Percentiles rank a stretch among this genome's conserved stretches.
Conservation (phyloP, 2,888 invertebrate genomes). For the Philereme transversata region DNA sequence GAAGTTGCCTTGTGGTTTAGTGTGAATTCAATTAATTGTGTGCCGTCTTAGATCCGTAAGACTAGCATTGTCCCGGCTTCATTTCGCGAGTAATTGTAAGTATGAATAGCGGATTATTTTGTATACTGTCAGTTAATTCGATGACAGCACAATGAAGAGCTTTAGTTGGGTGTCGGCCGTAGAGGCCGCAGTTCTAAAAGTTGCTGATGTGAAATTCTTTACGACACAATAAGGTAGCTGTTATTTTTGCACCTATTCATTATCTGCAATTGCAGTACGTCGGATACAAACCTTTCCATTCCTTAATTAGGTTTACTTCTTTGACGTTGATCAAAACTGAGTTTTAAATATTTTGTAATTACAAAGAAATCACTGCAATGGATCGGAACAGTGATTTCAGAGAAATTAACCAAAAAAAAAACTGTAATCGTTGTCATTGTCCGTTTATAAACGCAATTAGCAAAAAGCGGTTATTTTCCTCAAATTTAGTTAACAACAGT, state of each 20-base stretch:
- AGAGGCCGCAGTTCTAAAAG: conserved; percentile 58
- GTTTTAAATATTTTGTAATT: too few relatives aligned
- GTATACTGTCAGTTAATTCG: conserved; percentile 76
- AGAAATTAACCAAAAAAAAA: conserved; percentile 6
- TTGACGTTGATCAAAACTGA: too few relatives aligned
- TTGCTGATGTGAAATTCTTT: conserved; percentile 53
- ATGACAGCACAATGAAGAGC: conserved; percentile 78
- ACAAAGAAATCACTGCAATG: too few relatives aligned
- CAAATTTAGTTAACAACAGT: conserved; percentile 18
- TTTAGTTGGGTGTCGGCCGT: conserved; percentile 68
- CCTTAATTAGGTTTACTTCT: not conserved
- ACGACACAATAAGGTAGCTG: conserved; percentile 29
- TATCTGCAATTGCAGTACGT: conserved; percentile 20
- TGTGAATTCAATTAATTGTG: conserved; percentile 68
- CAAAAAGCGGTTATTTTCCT: conserved; percentile 11
- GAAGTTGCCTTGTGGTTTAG: conserved; percentile 36
- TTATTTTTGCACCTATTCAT: conserved; percentile 27
- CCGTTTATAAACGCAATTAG: conserved; percentile 8
- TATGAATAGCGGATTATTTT: conserved; percentile 78
- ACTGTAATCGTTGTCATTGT: conserved; percentile 8
- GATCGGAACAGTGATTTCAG: not conserved
- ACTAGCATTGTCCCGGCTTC: conserved; percentile 64
- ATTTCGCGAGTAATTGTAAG: conserved; percentile 71
- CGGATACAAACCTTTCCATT: conserved; percentile 10
- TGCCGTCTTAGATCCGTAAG: conserved; percentile 55